Conservation (phyloP, 2,797 vertebrate species). For the Dipus sagitta region DNA sequence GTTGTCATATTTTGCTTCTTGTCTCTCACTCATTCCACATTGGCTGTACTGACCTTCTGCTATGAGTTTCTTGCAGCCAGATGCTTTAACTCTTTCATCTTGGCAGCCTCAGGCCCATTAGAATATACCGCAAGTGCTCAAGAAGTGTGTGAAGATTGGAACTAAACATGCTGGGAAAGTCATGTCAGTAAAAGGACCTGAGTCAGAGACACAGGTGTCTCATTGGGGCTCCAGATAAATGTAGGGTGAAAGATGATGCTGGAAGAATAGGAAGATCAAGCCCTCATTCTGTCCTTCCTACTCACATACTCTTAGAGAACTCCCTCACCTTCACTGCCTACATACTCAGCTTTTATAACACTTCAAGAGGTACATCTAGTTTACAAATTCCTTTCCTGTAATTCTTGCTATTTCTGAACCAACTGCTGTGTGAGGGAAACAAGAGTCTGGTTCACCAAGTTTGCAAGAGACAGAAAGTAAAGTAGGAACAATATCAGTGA, state of each 20-base stretch:
- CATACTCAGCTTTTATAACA: background rate
- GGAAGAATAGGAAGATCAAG: background rate
- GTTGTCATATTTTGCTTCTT: too few species aligned
- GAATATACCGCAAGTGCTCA: background rate
- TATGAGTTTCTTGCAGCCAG: background rate
- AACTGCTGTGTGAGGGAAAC: slow-evolving; percentile 36
- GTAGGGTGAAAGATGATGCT: background rate
- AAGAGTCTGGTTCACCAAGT: slow-evolving; percentile 74
- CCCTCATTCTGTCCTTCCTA: background rate
- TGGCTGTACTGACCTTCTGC: too few species aligned
- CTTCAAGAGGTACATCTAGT: background rate
- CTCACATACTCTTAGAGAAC: background rate
- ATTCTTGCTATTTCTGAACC: background rate
- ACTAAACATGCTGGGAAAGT: background rate
- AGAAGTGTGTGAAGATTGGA: background rate
- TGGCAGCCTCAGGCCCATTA: background rate
- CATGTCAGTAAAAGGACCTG: background rate
- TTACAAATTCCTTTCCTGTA: background rate
- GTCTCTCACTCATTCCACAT: too few species aligned
- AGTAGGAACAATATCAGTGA: background rate
- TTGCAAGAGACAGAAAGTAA: slow-evolving; percentile 50
- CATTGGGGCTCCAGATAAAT: background rate
- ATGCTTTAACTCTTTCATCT: background rate
- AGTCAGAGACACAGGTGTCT: background rate
- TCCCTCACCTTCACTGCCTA: background rate